Evolutionary conservation across 2,888 invertebrate species (phyloP), one percentile per base, ranked within the genome.

Genomic region (Epiblema foenella): DNA sequence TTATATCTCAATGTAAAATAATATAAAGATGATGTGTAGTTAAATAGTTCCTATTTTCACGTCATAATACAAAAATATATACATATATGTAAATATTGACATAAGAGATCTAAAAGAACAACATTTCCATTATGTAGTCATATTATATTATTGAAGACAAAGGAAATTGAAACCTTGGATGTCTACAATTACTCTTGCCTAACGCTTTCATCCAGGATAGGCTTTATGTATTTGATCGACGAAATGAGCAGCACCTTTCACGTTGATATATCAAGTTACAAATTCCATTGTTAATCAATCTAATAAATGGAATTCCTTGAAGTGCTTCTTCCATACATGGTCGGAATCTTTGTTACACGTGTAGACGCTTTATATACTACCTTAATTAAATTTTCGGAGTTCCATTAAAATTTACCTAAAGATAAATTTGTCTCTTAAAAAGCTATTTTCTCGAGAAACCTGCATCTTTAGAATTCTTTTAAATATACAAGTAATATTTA

Each of bases 201-300:
- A 64, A 39, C 64, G 51, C 64, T 69, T 58, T 64, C 29, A 69
- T n/a, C 29, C 51, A 64, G 42, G 7, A 4, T 24, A 24, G 24
- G 1, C 1, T 24, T 1, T 42, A 68, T 37, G 24, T 10, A 67
- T 37, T 70, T 59, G 59, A 70, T 65, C 42, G 58, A 52, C 64
- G 11, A 58, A 59, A 69, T 52, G 33, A 57, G 33, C 15, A 37
- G 46, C 62, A 51, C 63, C 60, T 20, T 69, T 63, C 49, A 37
- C 15, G 49, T n/a, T 8, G 37, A 49, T 66, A 46, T 54, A 66
- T 70, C 46, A 29, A n/a, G 33, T 70, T n/a, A n/a, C n/a, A n/a
- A n/a, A n/a, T n/a, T 66, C 49, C 54, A 49, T 66, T 66, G 70
- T 70, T 65, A 59, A 64, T 51, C 33, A 58, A 33, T 59, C 54